These are phyloP conservation scores for Eubucco bourcierii DNA, from an alignment of 2,113 vertebrate species.

Conservation along the genomic window DNA sequence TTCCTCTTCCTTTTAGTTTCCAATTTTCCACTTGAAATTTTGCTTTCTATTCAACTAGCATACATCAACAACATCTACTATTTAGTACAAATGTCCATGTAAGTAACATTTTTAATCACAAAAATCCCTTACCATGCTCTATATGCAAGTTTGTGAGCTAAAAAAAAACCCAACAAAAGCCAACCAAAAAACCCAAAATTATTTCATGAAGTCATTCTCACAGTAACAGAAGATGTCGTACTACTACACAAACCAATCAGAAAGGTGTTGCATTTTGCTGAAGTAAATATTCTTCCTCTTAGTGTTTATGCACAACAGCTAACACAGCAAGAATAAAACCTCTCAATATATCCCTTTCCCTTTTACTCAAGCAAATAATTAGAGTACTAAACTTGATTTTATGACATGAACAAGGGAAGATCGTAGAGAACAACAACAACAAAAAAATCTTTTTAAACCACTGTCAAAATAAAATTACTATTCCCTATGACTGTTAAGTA, in stretches of 20 bases:
- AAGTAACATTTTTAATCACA: background rate
- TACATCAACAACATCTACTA: background rate
- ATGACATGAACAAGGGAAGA: background rate
- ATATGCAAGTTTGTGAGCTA: background rate
- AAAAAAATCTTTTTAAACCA: background rate
- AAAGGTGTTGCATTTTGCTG: background rate
- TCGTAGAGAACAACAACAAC: background rate
- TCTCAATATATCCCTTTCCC: background rate
- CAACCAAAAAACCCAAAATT: rapidly evolving
- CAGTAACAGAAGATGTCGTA: background rate
- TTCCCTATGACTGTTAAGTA: background rate
- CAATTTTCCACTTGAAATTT: background rate
- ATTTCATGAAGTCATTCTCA: background rate
- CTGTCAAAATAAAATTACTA: background rate
- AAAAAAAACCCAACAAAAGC: background rate
- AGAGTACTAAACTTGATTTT: background rate
- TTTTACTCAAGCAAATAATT: background rate
- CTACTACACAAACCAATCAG: background rate
- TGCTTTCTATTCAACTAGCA: background rate
- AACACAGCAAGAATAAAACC: background rate
- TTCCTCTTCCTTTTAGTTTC: background rate
- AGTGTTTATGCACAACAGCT: background rate
- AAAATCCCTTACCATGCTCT: background rate
- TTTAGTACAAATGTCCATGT: background rate
- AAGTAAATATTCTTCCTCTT: background rate